phyloP scores from a whole-genome alignment of 2,797 vertebrate genomes.

The Anguilla obscura region DNA sequence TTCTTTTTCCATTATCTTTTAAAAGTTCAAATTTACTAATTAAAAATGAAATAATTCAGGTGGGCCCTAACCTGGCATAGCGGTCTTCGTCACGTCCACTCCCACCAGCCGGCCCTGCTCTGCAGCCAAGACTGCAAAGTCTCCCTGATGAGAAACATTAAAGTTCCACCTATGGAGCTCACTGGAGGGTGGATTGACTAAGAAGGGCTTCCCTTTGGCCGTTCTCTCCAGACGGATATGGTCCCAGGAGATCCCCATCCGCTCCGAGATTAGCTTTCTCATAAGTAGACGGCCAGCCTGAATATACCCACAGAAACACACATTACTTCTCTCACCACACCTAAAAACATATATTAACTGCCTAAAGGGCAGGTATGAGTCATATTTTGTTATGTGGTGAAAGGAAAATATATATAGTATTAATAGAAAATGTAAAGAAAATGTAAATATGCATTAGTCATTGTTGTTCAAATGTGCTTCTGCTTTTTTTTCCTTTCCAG shows the following conservation, averaged over 20 bases:
- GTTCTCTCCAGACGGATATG: constrained; percentile 84
- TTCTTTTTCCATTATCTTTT: no score
- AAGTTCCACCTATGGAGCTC: constrained; percentile 75
- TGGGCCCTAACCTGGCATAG: constrained; percentile 79
- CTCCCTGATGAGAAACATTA: constrained; percentile 95
- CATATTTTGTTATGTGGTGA: not conserved
- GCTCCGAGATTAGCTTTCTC: constrained; percentile 86
- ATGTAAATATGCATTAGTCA: not conserved
- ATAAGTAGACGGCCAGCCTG: constrained; percentile 91
- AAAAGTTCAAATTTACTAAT: not conserved
- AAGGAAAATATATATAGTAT: not conserved
- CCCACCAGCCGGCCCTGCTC: constrained; percentile 85
- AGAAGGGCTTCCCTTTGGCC: constrained; percentile 87
- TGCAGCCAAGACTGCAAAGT: constrained; percentile 90
- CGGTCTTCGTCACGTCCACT: constrained; percentile 91
- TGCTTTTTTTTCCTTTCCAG: not conserved
- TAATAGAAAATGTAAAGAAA: no score
- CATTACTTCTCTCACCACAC: not conserved
- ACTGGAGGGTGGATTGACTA: constrained; percentile 52
- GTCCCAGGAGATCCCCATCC: constrained; percentile 87
- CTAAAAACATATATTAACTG: not conserved
- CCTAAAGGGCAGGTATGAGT: not conserved
- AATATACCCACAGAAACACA: not conserved
- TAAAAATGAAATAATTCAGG: not conserved
- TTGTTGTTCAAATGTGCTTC: not conserved